These are phyloP conservation scores for Amphimallon solstitiale DNA, from an alignment of 2,888 invertebrate species.

Conservation along the genomic window DNA sequence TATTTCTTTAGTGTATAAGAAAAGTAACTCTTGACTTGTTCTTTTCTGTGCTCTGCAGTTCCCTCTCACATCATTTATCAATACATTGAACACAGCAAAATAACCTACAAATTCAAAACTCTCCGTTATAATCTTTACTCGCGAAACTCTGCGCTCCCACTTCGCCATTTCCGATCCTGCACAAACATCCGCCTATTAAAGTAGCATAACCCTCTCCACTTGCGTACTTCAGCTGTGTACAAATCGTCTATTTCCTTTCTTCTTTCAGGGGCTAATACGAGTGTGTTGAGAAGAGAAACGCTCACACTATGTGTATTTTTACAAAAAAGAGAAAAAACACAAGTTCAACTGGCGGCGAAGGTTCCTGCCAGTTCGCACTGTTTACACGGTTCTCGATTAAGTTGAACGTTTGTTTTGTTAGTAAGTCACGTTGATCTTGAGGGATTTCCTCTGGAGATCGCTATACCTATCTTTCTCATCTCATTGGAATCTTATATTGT, in stretches of 20 bases:
- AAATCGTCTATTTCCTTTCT: conserved; percentile 24
- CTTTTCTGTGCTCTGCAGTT: background rate
- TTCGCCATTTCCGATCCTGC: conserved; percentile 26
- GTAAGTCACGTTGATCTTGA: conserved; percentile 41
- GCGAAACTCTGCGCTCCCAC: conserved; percentile 6
- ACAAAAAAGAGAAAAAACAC: conserved; percentile 11
- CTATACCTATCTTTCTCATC: background rate
- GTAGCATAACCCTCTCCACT: conserved; percentile 19
- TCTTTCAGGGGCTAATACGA: conserved; percentile 22
- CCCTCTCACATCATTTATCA: background rate
- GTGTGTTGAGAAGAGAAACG: conserved; percentile 21
- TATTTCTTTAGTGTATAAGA: too few relatives aligned
- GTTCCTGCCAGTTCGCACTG: conserved; percentile 42
- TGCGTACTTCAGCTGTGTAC: conserved; percentile 28
- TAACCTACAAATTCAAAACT: conserved; percentile 27
- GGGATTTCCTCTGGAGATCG: conserved; percentile 31
- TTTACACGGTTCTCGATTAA: conserved; percentile 48
- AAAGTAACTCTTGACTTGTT: too few relatives aligned
- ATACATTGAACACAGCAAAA: background rate
- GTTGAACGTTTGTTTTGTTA: conserved; percentile 49
- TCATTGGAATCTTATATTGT: conserved; percentile 12
- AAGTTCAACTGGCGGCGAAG: conserved; percentile 21
- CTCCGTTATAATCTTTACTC: background rate
- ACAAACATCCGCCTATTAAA: conserved; percentile 35
- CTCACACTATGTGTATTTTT: conserved; percentile 20